phyloP scores from a whole-genome alignment of 2,888 invertebrate species.

The Selenia dentaria region DNA sequence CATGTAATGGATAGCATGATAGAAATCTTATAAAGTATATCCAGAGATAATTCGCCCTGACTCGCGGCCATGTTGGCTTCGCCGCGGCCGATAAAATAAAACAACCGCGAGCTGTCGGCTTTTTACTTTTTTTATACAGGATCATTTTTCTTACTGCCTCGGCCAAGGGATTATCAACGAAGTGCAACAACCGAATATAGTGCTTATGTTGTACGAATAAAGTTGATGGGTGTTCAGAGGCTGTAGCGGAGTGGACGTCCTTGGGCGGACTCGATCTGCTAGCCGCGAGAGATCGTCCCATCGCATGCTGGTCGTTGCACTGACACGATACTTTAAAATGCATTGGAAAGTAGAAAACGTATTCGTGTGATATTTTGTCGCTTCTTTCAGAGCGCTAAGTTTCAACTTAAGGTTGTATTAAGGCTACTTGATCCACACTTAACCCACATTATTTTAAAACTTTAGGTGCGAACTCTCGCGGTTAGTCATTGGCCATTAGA shows the following conservation, averaged over 20 bases:
- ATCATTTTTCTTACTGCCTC: constrained; percentile 81
- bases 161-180: constrained; percentile 64
- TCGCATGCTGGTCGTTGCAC: constrained; percentile 81
- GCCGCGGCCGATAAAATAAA: constrained; percentile 74
- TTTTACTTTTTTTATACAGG: constrained; percentile 81
- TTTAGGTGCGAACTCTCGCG: constrained; percentile 33
- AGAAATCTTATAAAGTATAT: constrained; percentile 63
- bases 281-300: constrained; percentile 80
- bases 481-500: constrained; percentile 43
- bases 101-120: constrained; percentile 70
- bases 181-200: constrained; percentile 42
- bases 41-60: constrained; percentile 72
- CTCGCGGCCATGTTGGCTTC: constrained; percentile 78
- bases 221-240: constrained; percentile 49
- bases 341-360: constrained; percentile 81
- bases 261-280: constrained; percentile 84
- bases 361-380: constrained; percentile 60
- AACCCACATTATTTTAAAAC: constrained; percentile 22
- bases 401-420: no score
- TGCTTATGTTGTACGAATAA: constrained; percentile 45
- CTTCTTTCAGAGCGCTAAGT: constrained; percentile 16
- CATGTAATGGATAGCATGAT: constrained; percentile 44
- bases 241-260: constrained; percentile 77
- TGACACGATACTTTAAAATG: constrained; percentile 79
- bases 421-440: no score